phyloP scores from a whole-genome alignment of 2,797 vertebrate species.

The Trichosurus vulpecula region DNA sequence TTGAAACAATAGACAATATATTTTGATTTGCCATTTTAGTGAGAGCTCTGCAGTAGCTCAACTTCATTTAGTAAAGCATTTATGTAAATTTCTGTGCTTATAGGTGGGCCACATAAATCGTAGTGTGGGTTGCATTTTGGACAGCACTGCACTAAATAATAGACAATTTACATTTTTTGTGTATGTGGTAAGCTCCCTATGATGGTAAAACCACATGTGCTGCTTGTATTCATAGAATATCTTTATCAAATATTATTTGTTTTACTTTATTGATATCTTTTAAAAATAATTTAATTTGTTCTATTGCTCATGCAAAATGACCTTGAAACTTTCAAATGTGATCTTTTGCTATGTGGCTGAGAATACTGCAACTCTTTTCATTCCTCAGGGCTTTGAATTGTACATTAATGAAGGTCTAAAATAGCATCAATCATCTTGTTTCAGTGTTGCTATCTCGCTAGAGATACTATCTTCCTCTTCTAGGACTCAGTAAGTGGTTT shows the following conservation, averaged over 20 bases:
- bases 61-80: no score
- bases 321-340: neutral
- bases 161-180: no score
- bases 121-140: no score
- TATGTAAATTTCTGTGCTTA: no score
- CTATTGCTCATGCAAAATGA: neutral
- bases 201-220: neutral
- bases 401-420: slow-evolving; percentile 43
- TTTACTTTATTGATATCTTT: neutral
- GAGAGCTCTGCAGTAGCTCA: no score
- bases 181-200: neutral
- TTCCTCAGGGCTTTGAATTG: neutral
- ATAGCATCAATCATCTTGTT: neutral
- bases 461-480: neutral
- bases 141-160: no score
- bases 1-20: no score
- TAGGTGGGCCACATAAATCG: no score
- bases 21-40: no score
- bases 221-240: neutral
- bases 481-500: slow-evolving; percentile 14
- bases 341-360: neutral
- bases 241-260: neutral
- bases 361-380: neutral
- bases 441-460: neutral
- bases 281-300: neutral